These are phyloP conservation scores for Diceros bicornis DNA, from an alignment of 2,797 vertebrate species.

Conservation along the genomic window DNA sequence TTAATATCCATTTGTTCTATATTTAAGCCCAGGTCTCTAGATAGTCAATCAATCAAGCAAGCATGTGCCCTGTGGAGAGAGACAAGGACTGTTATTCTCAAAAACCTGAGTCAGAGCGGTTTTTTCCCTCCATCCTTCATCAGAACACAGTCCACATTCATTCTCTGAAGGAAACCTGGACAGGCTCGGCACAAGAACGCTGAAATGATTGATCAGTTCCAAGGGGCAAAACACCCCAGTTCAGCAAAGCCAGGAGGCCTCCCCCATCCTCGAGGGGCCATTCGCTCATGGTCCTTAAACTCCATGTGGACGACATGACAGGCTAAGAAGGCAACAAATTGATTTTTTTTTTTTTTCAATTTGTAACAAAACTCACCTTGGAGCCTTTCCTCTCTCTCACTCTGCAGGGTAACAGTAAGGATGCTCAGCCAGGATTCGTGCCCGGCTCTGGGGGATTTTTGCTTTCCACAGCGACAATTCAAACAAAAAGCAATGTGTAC, in stretches of 20 bases:
- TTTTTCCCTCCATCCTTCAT: not conserved
- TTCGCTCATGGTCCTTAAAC: not conserved
- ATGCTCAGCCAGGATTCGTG: not conserved
- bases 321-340: not conserved
- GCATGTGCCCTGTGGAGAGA: not conserved
- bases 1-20: constrained; percentile 3
- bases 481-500: not conserved
- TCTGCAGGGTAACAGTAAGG: not conserved
- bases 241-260: not conserved
- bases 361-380: not conserved
- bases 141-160: not conserved
- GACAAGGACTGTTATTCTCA: not conserved
- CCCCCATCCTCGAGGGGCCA: not conserved
- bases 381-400: not conserved
- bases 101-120: not conserved
- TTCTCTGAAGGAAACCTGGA: not conserved
- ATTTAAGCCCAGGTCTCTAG: not conserved
- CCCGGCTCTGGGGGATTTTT: not conserved
- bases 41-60: not conserved
- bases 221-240: not conserved
- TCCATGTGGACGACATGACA: not conserved
- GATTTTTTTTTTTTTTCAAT: not conserved
- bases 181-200: not conserved
- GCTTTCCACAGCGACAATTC: not conserved
- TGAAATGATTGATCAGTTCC: not conserved